phyloP scores from a whole-genome alignment of 2,797 vertebrate genomes.

The Perdix hodgsoniae region DNA sequence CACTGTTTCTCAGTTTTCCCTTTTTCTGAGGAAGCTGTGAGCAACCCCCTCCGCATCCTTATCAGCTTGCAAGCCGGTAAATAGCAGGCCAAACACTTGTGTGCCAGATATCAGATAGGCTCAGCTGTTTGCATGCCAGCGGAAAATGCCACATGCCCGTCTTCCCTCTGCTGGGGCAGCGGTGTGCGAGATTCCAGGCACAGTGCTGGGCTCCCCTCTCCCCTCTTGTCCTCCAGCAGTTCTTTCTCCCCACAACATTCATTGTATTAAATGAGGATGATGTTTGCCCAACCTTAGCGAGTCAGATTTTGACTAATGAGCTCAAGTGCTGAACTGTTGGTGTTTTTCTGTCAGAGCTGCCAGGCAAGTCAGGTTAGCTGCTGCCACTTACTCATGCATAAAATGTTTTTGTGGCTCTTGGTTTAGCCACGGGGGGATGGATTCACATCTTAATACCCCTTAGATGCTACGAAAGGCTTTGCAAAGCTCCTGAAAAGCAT shows the following conservation, averaged over 20 bases:
- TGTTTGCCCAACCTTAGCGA: slow-evolving; percentile 34
- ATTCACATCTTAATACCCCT: slow-evolving; percentile 24
- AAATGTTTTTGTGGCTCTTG: slow-evolving; percentile 1
- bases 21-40: slow-evolving; percentile 21
- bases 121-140: slow-evolving; percentile 71
- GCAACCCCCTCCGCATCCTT: slow-evolving; percentile 31
- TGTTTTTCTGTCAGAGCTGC: slow-evolving; percentile 24
- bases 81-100: slow-evolving; percentile 49
- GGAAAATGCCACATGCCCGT: slow-evolving; percentile 63
- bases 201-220: not conserved
- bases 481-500: slow-evolving; percentile 70
- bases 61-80: slow-evolving; percentile 42
- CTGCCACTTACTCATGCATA: slow-evolving; percentile 2
- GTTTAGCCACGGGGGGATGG: not conserved
- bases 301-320: slow-evolving; percentile 45
- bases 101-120: slow-evolving; percentile 62
- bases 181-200: slow-evolving; percentile 26
- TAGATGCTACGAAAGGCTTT: slow-evolving; percentile 10
- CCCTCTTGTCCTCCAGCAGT: not conserved
- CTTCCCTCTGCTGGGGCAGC: not conserved
- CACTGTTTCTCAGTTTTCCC: not conserved
- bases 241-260: not conserved
- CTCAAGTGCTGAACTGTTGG: slow-evolving; percentile 20
- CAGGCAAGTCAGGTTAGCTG: slow-evolving; percentile 41
- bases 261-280: not conserved